Evolutionary conservation across 2,113 vertebrate species (phyloP).

Genomic region (Oxyruncus cristatus): DNA sequence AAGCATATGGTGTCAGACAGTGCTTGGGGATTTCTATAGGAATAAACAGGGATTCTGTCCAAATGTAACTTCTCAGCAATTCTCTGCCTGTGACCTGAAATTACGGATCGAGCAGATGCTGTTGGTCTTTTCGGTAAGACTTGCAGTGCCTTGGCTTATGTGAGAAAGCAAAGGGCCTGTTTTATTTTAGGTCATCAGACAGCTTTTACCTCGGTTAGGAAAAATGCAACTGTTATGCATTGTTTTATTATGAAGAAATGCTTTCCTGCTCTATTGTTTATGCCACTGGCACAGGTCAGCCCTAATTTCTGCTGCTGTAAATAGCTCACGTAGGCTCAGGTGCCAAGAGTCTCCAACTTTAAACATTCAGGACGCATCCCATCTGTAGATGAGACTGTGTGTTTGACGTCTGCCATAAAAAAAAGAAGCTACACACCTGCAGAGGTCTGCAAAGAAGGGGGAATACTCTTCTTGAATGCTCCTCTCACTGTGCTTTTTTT

Average conservation of each 20-base stretch:
- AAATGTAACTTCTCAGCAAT: conserved; percentile 22
- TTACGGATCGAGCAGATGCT: background rate
- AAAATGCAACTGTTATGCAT: background rate
- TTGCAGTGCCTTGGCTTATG: background rate
- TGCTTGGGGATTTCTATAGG: background rate
- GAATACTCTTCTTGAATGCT: background rate
- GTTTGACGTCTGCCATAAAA: background rate
- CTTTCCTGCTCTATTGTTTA: background rate
- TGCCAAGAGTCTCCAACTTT: background rate
- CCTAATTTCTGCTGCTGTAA: background rate
- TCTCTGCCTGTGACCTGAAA: conserved; percentile 17
- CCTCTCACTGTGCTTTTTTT: background rate
- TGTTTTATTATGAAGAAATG: background rate
- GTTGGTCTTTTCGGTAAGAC: background rate
- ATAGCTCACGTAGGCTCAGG: background rate
- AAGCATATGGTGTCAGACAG: conserved; percentile 37
- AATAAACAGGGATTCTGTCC: conserved; percentile 15
- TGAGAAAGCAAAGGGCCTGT: background rate
- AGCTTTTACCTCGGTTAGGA: background rate
- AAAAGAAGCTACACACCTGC: background rate
- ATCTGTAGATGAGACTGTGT: background rate
- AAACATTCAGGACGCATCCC: background rate
- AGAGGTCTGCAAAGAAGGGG: background rate
- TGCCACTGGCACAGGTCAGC: conserved; percentile 5
- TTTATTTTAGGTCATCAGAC: background rate